Conservation (phyloP, 1,140 invertebrate species). For the Trichonephila clavata region DNA sequence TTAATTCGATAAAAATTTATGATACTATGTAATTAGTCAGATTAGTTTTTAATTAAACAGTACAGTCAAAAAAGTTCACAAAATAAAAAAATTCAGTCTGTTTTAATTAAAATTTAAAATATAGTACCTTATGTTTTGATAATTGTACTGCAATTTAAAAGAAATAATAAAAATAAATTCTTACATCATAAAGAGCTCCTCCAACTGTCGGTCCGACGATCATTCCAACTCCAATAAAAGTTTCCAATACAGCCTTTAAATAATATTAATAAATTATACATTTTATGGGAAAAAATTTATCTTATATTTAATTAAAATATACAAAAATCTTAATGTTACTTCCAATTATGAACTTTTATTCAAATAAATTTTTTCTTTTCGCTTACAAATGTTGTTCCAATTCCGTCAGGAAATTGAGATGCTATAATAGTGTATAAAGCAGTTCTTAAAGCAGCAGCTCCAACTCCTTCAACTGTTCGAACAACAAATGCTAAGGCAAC, state of each 20-base stretch:
- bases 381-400: slow-evolving; percentile 89
- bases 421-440: slow-evolving; percentile 96
- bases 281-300: no score
- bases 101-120: no score
- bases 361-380: background rate
- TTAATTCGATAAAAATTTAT: no score
- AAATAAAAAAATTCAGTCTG: no score
- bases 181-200: slow-evolving; percentile 78
- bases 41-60: no score
- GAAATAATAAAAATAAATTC: background rate
- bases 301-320: no score
- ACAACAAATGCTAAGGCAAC: slow-evolving; percentile 92
- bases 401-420: slow-evolving; percentile 93
- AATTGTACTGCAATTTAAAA: no score
- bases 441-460: slow-evolving; percentile 94
- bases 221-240: slow-evolving; percentile 78
- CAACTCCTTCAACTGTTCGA: slow-evolving; percentile 93
- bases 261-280: background rate
- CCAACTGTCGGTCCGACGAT: slow-evolving; percentile 78
- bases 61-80: no score
- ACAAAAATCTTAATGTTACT: no score
- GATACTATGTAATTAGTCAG: no score
- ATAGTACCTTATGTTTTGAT: no score
- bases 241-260: slow-evolving; percentile 80
- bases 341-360: background rate